Evolutionary conservation across 2,888 invertebrate genomes (phyloP), one percentile per base, ranked within the genome.

Genomic region (Trichogramma dendrolimi): DNA sequence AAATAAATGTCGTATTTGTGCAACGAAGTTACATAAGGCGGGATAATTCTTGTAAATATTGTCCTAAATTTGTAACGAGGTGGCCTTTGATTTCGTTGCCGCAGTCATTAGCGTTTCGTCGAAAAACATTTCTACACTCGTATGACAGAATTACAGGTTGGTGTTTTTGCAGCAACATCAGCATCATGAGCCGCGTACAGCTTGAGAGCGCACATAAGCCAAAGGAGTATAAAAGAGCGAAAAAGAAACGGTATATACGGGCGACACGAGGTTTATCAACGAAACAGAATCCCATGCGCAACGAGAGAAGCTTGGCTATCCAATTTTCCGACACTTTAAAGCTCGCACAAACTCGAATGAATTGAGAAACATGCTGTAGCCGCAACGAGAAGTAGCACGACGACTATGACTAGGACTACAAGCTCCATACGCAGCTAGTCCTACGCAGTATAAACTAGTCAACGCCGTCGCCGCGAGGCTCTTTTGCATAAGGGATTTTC

Each of bases 311-410:
- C 5, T 11, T 27, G 27, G 49, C 58, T 61, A 68, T 68, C 67
- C 67, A 67, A 66, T 70, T 70, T 68, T 66, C 64, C 59, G 59
- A 62, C 65, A 55, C 66, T 66, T 65, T 63, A 47, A n/a, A 55
- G 44, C 44, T 46, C 59, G 46, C 49, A 59, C 57, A 63, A 65
- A 66, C 63, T 62, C 50, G 51, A 62, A 58, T 55, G 51, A 62
- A 58, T 50, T 11, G 47, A 51, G 58, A 46, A 43, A 46, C 51
- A 50, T 10, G 64, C 61, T 61, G 65, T 64, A 67, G 62, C 67
- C 64, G 62, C 57, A 64, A 14, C 55, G 40, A 47, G 46, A 41
- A 50, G 41, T 49, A 38, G 7, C 10, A 14, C 55, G 40, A 47
- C 55, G 47, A 50, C 47, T 49, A 38, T 8, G 27, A 4, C 53